Evolutionary conservation across 2,797 vertebrate genomes (phyloP).

Genomic region (Antrozous pallidus): DNA sequence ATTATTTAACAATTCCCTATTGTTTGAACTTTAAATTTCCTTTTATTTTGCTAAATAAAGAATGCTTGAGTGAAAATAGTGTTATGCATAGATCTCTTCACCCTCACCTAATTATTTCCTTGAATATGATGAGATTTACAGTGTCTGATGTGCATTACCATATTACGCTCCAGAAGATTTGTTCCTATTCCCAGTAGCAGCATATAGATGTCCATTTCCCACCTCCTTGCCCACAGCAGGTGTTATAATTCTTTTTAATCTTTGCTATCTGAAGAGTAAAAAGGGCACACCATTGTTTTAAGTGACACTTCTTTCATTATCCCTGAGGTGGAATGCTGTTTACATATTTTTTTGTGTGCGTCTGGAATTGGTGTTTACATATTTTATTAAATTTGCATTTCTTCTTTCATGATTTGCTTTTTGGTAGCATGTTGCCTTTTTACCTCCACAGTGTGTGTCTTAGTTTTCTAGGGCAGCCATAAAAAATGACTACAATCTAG

Average conservation of each 20-base stretch:
- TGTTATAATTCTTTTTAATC: slow-evolving; percentile 30
- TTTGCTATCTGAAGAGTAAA: background rate
- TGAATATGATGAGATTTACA: background rate
- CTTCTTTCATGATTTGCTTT: background rate
- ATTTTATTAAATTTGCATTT: background rate
- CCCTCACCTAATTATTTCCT: slow-evolving; percentile 32
- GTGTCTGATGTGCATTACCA: background rate
- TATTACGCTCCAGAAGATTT: background rate
- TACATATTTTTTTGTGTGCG: background rate
- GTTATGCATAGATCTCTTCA: background rate
- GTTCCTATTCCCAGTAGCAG: background rate
- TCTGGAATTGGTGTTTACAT: background rate
- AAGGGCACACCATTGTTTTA: background rate
- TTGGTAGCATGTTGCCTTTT: background rate
- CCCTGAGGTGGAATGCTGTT: background rate
- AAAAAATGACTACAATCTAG: background rate
- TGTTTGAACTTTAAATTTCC: slow-evolving; percentile 52
- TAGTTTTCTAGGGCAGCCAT: background rate
- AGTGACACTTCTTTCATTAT: background rate
- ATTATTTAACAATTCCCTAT: slow-evolving; percentile 51
- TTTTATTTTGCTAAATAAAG: slow-evolving; percentile 9
- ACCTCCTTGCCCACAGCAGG: background rate
- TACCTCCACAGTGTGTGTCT: background rate
- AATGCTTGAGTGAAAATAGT: background rate
- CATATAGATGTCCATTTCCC: background rate